Base-by-base conservation (phyloP, 2,888 invertebrate species). In the Mermis nigrescens region DNA sequence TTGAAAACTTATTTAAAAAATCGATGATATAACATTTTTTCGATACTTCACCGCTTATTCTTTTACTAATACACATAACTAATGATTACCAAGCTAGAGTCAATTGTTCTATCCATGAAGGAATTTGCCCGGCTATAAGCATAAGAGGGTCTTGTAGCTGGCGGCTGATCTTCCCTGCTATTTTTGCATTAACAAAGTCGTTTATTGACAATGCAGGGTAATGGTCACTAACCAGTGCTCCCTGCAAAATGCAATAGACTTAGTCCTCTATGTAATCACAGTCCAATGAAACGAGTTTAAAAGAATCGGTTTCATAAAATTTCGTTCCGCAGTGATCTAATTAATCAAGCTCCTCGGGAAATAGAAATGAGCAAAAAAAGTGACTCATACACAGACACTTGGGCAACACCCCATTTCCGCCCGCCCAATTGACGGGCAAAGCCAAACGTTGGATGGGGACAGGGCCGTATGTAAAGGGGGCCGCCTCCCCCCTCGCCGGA, bases 91-190 rank as follows among this genome's bases (percentile, higher is more conserved):
- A 87, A 57, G 83, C 82, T 67, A 83, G 81, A 58, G 87, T 85
- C 57, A 90, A 83, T 75, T 88, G 87, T 67, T 85, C 85, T 63
- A 95, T 78, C 95, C 95, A 98, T 56, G 84, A 83, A 0, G 95
- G 95, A 64, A 95, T 78, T 77, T 94, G 94, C 65, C 94, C 95
- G 0, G 95, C 79, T 89, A 95, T 92, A 64, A 95, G 92, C 4
- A 94, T 91, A 62, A 98, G 79, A 3, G 95, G 94, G 77, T 98
- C 95, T 76, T 95, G 94, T 54, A 98, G 79, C 75, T 98, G 95
- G 55, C 95, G 80, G 73, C 86, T 90, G 1, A 94, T 94, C 79
- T 98, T 98, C 58, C 94, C 94, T 38, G 92, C 86, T 65, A 92
- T 82, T 79, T 87, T 98, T 66, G 83, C 82, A 74, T 92, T 95